Conservation (phyloP, 2,888 invertebrate species). For the Cosmopolites sordidus region DNA sequence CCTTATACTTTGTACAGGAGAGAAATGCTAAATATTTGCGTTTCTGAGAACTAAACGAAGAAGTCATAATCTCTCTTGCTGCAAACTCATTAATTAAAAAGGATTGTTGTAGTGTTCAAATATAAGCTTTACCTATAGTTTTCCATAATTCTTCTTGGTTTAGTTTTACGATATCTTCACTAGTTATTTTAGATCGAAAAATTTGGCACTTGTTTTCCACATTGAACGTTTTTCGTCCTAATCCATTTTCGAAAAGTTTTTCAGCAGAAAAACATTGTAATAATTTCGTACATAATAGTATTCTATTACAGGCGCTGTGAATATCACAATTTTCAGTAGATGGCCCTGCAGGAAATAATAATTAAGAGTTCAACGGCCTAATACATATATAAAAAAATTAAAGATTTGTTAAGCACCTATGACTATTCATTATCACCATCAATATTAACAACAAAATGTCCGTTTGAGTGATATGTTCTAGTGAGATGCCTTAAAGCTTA, state of each 20-base stretch:
- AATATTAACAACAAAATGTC: no score
- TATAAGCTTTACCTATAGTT: constrained; percentile 27
- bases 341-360: no score
- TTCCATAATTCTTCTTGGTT: constrained; percentile 80
- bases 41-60: constrained; percentile 58
- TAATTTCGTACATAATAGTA: constrained; percentile 71
- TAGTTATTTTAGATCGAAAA: constrained; percentile 68
- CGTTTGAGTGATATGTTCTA: no score
- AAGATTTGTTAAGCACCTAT: neutral
- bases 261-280: constrained; percentile 85
- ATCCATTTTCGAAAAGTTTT: constrained; percentile 75
- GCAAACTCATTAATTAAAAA: neutral
- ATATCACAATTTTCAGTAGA: constrained; percentile 50
- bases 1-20: constrained; percentile 66
- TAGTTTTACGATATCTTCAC: constrained; percentile 67
- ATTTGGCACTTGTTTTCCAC: constrained; percentile 70
- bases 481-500: no score
- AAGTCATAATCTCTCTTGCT: constrained; percentile 71
- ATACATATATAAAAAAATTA: neutral
- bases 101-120: no score
- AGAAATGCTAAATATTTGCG: constrained; percentile 87
- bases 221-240: constrained; percentile 76
- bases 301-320: constrained; percentile 70
- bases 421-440: no score
- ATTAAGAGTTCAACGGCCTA: constrained; percentile 9